Conservation (phyloP, 1,140 invertebrate genomes). For the Agrilus planipennis region DNA sequence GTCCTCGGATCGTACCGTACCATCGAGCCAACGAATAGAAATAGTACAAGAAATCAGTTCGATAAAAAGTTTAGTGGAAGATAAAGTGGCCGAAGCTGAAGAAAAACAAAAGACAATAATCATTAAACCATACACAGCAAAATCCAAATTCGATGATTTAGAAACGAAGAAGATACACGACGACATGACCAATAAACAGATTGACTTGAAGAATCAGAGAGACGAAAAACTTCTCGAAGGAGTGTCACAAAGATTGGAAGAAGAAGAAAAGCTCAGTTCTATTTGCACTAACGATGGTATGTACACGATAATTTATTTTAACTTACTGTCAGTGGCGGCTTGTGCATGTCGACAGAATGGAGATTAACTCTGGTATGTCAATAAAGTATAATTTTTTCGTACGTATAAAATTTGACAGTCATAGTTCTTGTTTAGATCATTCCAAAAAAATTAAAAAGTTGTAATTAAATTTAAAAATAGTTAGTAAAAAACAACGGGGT, state of each 20-base stretch:
- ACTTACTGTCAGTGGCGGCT: no score
- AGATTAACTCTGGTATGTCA: no score
- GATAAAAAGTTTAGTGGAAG: constrained; percentile 49
- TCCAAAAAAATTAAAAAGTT: no score
- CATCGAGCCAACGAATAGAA: constrained; percentile 54
- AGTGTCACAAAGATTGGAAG: constrained; percentile 34
- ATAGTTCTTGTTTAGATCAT: no score
- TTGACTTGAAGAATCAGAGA: constrained; percentile 15
- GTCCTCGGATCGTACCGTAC: constrained; percentile 48
- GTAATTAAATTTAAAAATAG: no score
- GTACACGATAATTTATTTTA: no score
- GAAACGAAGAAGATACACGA: constrained; percentile 14
- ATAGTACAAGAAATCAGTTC: constrained; percentile 54
- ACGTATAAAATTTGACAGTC: no score
- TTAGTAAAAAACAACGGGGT: no score
- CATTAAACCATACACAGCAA: constrained; percentile 16
- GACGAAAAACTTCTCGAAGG: constrained; percentile 35
- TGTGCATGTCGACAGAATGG: no score
- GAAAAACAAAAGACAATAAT: constrained; percentile 35
- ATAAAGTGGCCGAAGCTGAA: constrained; percentile 44
- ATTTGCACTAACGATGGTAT: no score
- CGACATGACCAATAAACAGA: constrained; percentile 11
- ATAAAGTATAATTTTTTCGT: no score
- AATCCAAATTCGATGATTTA: constrained; percentile 7
- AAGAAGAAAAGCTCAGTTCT: no score